Evolutionary conservation across 2,888 invertebrate species (phyloP).

Genomic region (Pterostichus niger): DNA sequence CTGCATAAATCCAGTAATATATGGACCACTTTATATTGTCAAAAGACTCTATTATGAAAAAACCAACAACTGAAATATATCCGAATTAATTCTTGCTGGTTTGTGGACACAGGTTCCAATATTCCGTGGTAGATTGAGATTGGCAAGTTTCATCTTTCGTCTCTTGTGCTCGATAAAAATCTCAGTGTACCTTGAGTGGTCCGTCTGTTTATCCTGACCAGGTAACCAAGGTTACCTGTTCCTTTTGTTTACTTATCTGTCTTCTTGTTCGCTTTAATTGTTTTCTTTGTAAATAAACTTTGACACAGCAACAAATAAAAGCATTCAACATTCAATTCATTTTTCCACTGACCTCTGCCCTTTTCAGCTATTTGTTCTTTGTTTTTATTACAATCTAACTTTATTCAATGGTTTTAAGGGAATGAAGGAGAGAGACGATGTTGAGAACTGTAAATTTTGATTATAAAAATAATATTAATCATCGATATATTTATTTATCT

Average conservation of each 20-base stretch:
- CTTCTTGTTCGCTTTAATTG: constrained; percentile 18
- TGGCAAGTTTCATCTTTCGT: neutral
- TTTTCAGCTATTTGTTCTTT: neutral
- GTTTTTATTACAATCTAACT: too few species aligned
- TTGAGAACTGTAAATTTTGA: too few species aligned
- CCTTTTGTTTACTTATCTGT: neutral
- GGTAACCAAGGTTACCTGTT: constrained; percentile 27
- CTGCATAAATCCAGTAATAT: too few species aligned
- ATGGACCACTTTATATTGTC: too few species aligned
- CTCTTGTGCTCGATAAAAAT: neutral
- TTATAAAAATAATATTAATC: too few species aligned
- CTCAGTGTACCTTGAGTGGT: neutral
- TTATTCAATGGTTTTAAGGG: too few species aligned
- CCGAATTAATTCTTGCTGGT: neutral
- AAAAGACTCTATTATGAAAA: too few species aligned
- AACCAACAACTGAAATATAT: too few species aligned
- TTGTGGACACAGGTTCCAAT: neutral
- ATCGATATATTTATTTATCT: too few species aligned
- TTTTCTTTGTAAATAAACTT: constrained; percentile 16
- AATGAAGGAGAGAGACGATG: too few species aligned
- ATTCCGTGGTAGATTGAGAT: neutral
- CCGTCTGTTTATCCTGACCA: constrained; percentile 15
- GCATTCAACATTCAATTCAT: neutral
- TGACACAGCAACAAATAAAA: neutral
- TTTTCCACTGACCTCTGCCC: neutral